Evolutionary conservation across 2,888 invertebrate genomes (phyloP), one percentile per base, ranked within the genome.

Genomic region (Pemphredon lugubris): DNA sequence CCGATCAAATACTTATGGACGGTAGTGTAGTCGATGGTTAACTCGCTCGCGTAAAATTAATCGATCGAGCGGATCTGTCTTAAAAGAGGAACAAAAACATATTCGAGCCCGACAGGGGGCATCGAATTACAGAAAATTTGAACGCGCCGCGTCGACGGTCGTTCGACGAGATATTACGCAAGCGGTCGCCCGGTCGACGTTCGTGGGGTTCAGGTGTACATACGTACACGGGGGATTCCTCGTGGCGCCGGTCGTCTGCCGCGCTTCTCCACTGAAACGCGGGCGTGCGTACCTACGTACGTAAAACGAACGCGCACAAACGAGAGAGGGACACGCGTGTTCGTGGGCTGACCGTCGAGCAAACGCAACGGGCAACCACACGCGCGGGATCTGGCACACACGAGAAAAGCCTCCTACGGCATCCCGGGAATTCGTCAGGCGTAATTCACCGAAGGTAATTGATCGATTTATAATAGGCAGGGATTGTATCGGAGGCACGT

Each of bases 181-280:
- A 83, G 77, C 68, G 69, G 63, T 53, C 66, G 59, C 66, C 59
- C 60, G 64, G 73, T 66, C 66, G 79, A 69, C 58, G 60, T 70
- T 75, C 67, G 67, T 58, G n/a, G n/a, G n/a, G 69, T 73, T 69
- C 68, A 68, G 68, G 76, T 76, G 53, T 51, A 48, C 26, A 21
- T 1, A 16, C 21, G 73, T 72, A 76, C 65, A 81, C 75, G 86
- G 86, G n/a, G 86, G 85, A 84, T 85, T 85, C 85, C 85, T 84
- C 65, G 73, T 84, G 85, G 85, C 86, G 85, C 85, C 85, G 84
- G 55, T 74, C 82, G 85, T 84, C 85, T 85, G 84, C 81, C 82
- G 64, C 75, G 75, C 58, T 67, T 59, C 39, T 53, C 47, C 14
- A 9, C 51, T 1, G 34, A 32, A 53, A 61, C 55, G 26, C 26